phyloP scores from a whole-genome alignment of 2,113 vertebrate species.

The Dromaius novaehollandiae region DNA sequence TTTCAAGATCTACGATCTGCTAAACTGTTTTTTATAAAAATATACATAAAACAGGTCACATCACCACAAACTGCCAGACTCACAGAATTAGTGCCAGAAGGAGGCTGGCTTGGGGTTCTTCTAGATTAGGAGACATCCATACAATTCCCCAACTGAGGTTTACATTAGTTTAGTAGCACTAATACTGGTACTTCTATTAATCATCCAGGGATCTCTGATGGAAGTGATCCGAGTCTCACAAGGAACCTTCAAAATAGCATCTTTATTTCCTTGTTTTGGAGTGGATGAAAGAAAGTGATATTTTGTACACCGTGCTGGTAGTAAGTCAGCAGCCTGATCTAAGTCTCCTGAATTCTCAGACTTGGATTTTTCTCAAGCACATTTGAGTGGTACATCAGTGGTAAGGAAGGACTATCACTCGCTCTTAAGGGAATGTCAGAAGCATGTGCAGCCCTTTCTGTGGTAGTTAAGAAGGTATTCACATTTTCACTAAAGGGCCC shows the following conservation, averaged over 20 bases:
- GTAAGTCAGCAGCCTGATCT: not conserved
- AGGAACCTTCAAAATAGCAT: not conserved
- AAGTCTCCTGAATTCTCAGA: constrained; percentile 38
- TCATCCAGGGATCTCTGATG: not conserved
- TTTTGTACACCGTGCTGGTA: constrained; percentile 30
- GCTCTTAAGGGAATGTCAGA: not conserved
- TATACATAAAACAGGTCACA: not conserved
- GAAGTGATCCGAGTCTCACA: not conserved
- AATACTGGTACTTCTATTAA: not conserved
- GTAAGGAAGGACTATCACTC: not conserved
- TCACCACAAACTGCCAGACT: not conserved
- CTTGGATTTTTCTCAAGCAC: constrained; percentile 31
- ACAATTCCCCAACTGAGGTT: not conserved
- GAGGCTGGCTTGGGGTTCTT: not conserved
- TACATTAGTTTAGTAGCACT: not conserved
- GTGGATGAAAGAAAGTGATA: not conserved
- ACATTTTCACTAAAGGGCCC: not conserved
- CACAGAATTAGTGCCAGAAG: not conserved
- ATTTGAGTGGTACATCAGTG: constrained; percentile 7
- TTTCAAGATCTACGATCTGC: not conserved
- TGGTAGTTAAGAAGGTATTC: too few relatives aligned
- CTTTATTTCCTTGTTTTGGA: not conserved
- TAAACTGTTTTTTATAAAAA: not conserved
- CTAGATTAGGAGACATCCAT: not conserved
- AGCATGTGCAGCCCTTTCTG: not conserved